Evolutionary conservation across 2,888 invertebrate genomes (phyloP).

Genomic region (Euclidia mi): DNA sequence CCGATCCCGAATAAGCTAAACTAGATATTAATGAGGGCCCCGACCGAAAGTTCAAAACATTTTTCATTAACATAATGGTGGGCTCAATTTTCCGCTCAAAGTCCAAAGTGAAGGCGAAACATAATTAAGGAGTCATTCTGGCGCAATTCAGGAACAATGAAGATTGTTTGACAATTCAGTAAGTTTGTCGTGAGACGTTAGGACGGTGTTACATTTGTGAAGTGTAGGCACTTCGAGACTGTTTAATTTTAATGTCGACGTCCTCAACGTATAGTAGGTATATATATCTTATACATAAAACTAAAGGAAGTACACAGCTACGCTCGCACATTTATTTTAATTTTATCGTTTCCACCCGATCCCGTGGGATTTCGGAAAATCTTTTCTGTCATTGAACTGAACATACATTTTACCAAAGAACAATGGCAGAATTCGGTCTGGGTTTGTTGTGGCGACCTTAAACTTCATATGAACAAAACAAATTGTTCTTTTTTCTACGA

Average conservation of each 20-base stretch:
- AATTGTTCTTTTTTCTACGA: too few species aligned
- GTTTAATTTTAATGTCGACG: slow-evolving; percentile 23
- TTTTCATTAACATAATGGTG: slow-evolving; percentile 48
- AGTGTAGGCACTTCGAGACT: slow-evolving; percentile 20
- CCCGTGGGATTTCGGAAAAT: too few species aligned
- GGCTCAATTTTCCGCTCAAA: slow-evolving; percentile 32
- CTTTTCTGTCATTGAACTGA: too few species aligned
- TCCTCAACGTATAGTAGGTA: too few species aligned
- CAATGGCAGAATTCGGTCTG: too few species aligned
- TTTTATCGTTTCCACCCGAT: too few species aligned
- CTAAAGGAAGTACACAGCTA: too few species aligned
- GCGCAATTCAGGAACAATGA: slow-evolving; percentile 46
- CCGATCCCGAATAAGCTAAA: slow-evolving; percentile 43
- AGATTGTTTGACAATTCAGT: slow-evolving; percentile 45
- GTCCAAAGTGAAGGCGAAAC: slow-evolving; percentile 21
- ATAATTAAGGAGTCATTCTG: slow-evolving; percentile 44
- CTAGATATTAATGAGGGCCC: slow-evolving; percentile 31
- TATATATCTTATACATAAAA: too few species aligned
- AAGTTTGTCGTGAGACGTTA: slow-evolving; percentile 39
- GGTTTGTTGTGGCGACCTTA: too few species aligned
- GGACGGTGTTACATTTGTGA: slow-evolving; percentile 18
- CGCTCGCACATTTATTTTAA: too few species aligned
- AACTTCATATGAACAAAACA: too few species aligned
- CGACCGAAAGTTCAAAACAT: slow-evolving; percentile 47
- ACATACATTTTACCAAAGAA: too few species aligned